Base-by-base conservation (phyloP, 2,888 invertebrate genomes). In the Drosophila mercatorum region DNA sequence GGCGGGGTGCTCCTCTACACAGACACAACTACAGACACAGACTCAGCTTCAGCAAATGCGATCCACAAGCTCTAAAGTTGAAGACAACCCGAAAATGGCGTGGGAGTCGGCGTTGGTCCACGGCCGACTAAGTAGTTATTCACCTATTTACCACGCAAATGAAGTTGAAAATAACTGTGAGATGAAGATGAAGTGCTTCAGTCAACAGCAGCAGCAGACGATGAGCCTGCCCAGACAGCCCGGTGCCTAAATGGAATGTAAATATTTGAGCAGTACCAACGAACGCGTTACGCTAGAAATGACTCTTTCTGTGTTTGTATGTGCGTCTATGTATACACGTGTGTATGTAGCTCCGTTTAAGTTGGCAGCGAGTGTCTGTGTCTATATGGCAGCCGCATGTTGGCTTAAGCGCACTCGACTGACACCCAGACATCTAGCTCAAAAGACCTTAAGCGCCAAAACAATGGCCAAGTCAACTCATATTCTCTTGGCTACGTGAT, bases 141-240 rank as follows among this genome's bases (percentile, higher is more conserved):
- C 81, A 84, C 84, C 74, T 90, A 87, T 91, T 91, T 91, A 84
- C 88, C 88, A 79, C 83, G 84, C 89, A 91, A 91, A 91, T 91
- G 90, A 91, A 91, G 91, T 88, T 85, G 90, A 91, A 91, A 91
- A 91, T 91, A 90, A 87, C 88, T 88, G 82, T 78, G 91, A 86
- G 91, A 91, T 91, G 89, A 91, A 90, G 91, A 90, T 87, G 88
- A 88, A 91, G 91, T 89, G 83, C 80, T 82, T 88, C 75, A 86
- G 83, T 83, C 78, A 81, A 84, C 88, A 83, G 66, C 10, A 47
- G 28, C 47, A 47, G 46, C 12, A 53, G 56, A 38, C 56, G 36
- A 51, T 40, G 46, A 61, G 46, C 36, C 41, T 40, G 68, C 63
- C 68, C 71, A 83, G 83, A 72, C 79, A 74, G 72, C 68, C 67